Evolutionary conservation across 2,113 vertebrate species (phyloP).

Genomic region (Malurus alboscapulatus): DNA sequence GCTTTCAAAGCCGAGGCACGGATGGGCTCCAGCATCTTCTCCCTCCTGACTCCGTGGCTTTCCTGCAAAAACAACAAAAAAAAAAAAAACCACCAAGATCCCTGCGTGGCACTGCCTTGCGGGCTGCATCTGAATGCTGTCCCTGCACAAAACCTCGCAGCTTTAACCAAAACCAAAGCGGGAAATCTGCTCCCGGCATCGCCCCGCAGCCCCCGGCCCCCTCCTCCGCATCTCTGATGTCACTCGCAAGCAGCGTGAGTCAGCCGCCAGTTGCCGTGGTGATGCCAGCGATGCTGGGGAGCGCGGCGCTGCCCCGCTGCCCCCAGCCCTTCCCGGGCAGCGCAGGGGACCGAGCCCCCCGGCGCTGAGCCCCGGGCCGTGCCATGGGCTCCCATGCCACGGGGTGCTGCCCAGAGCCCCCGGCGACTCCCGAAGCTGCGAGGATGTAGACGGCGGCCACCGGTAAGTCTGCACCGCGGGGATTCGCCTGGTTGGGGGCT

Average conservation of each 20-base stretch:
- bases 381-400: not conserved
- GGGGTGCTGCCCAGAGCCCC: not conserved
- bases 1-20: not conserved
- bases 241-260: not conserved
- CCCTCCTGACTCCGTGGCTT: rapidly evolving
- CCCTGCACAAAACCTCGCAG: not conserved
- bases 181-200: not conserved
- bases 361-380: not conserved
- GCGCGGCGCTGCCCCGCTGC: not conserved
- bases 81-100: not conserved
- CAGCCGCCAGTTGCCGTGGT: slow-evolving; percentile 44
- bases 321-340: not conserved
- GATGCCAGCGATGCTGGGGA: slow-evolving; percentile 29
- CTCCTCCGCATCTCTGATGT: slow-evolving; percentile 56
- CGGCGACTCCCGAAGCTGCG: not conserved
- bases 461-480: not conserved
- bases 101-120: not conserved
- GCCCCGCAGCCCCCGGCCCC: not conserved
- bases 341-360: not conserved
- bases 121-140: not conserved
- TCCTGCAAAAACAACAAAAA: no score
- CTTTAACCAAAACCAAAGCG: not conserved
- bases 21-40: not conserved
- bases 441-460: not conserved
- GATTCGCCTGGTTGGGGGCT: rapidly evolving